Evolutionary conservation across 2,113 vertebrate species (phyloP).

Genomic region (Planiliza haematocheilus): DNA sequence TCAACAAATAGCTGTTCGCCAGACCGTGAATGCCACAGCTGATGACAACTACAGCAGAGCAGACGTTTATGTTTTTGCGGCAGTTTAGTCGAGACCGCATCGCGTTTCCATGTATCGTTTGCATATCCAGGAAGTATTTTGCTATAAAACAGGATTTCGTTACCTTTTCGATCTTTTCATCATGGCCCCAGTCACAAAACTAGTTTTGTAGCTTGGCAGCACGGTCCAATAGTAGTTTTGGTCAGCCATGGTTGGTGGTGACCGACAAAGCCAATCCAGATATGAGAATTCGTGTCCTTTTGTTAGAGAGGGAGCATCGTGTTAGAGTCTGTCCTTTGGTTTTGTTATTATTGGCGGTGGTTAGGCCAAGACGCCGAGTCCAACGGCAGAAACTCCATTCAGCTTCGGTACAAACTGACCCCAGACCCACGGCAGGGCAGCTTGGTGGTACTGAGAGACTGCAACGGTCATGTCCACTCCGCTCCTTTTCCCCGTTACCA

Average conservation of each 20-base stretch:
- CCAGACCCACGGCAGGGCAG: conserved; percentile 45
- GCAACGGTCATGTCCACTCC: conserved; percentile 49
- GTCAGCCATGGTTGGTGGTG: conserved; percentile 85
- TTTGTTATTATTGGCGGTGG: not conserved
- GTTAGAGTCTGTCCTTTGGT: conserved; percentile 7
- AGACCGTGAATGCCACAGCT: conserved; percentile 15
- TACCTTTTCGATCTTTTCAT: conserved; percentile 91
- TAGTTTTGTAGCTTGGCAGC: conserved; percentile 88
- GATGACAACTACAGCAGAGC: conserved; percentile 36
- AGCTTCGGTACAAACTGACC: conserved; percentile 56
- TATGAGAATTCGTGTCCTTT: conserved; percentile 6
- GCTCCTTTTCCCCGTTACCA: not conserved
- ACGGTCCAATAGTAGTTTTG: conserved; percentile 92
- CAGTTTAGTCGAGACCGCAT: not conserved
- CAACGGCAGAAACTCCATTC: conserved; percentile 57
- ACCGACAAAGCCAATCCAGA: conserved; percentile 31
- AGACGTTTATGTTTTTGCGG: conserved; percentile 5
- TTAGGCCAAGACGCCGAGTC: conserved; percentile 61
- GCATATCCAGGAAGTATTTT: not conserved
- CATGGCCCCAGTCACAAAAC: conserved; percentile 88
- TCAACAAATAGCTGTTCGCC: conserved; percentile 60
- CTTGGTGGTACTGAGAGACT: conserved; percentile 12
- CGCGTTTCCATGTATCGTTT: not conserved
- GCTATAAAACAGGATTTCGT: conserved; percentile 12
- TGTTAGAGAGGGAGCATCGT: conserved; percentile 38